A percentile compares a stretch with the other conserved stretches of the same genome.
These are phyloP conservation scores for Acanthosoma haemorrhoidale DNA, from an alignment of 2,888 invertebrate genomes.

Conservation along the genomic window DNA sequence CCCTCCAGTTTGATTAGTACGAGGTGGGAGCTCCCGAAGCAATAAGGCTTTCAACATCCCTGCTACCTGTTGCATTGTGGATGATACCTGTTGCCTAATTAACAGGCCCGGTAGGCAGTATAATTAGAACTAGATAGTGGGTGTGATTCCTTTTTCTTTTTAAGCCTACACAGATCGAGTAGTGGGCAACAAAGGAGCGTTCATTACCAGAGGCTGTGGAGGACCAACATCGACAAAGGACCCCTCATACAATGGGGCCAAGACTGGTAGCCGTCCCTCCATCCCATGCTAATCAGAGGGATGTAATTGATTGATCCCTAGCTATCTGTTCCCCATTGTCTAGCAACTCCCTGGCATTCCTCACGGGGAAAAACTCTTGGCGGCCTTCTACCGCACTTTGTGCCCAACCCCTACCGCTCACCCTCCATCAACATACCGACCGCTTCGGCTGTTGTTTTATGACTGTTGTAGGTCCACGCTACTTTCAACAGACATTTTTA, in stretches of 20 bases:
- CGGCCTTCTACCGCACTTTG: no score
- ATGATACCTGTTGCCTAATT: constrained; percentile 8
- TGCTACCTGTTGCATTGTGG: constrained; percentile 14
- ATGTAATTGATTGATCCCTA: constrained; percentile 34
- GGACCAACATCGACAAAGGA: not conserved
- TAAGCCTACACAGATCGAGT: no score
- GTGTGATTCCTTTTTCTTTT: not conserved
- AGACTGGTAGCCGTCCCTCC: constrained; percentile 34
- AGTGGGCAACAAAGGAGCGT: not conserved
- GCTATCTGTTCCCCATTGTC: not conserved
- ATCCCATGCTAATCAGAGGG: constrained; percentile 36
- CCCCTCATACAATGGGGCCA: not conserved
- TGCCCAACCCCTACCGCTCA: not conserved
- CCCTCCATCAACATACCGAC: not conserved
- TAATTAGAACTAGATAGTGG: no score
- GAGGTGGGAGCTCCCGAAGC: not conserved
- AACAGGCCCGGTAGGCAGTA: not conserved
- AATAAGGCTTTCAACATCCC: no score
- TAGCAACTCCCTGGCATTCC: not conserved
- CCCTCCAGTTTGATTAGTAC: no score
- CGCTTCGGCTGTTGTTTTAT: no score
- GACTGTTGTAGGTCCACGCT: no score
- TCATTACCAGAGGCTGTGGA: constrained; percentile 8
- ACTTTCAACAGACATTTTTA: no score
- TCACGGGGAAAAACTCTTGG: not conserved